Evolutionary conservation across 1,140 invertebrate species (phyloP), one percentile per base, ranked within the genome.

Genomic region (Cyphomyrmex costatus): DNA sequence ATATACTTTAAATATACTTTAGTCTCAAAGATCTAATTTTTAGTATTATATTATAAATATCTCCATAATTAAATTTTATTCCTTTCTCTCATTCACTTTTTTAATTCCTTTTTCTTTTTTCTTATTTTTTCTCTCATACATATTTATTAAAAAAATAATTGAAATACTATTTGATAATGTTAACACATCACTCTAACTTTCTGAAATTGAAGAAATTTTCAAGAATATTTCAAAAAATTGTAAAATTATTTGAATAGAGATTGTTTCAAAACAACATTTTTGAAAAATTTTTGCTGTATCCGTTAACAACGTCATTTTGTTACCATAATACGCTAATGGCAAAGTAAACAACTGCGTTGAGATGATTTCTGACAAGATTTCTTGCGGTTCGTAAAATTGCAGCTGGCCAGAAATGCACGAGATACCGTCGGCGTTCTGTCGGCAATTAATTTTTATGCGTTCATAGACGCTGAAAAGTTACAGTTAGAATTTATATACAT

Each of bases 381-480:
- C 56, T 63, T 27, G 53, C 56, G 33, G n/a, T 8, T 76, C 33
- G 21, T 61, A 77, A 77, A 61, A 61, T 77, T 21, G 21, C 16
- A 58, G 16, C 24, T 77, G 33, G 21, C 10, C 53, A 42, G 56
- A 77, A 24, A 27, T 58, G 21, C 49, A 73, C 27, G 42, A n/a
- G 70, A 73, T 73, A 73, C 42, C 42, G 24, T 8, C 8, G 16
- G n/a, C 42, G 24, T 71, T 49, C 65, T 79, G 27, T 66, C 51
- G 10, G 65, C 30, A 71, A 80, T 80, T 78, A 80, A 49, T 71
- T 80, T 21, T 80, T 80, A 56, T 60, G 46, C 46, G 42, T 79
- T 49, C 36, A 51, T 42, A 30, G 19, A 33, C 49, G 27, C n/a
- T 53, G 14, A 46, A 3, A n/a, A 53, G 68, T 68, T 68, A 79